Conservation (phyloP, 2,113 vertebrate species). For the Eubucco bourcierii region DNA sequence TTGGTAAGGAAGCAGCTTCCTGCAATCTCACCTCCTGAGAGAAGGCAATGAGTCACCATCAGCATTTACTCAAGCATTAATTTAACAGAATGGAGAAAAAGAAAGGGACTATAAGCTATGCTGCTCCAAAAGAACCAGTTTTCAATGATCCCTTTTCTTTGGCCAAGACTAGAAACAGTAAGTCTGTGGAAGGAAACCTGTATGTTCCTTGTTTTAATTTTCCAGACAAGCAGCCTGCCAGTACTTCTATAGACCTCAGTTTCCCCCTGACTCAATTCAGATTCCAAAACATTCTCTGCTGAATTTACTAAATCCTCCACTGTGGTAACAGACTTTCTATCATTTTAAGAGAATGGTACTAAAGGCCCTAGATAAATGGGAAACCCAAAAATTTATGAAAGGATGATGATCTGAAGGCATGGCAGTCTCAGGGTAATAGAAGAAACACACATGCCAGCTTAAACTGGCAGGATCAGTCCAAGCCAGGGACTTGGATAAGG, state of each 20-base stretch:
- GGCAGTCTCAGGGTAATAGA: background rate
- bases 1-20: background rate
- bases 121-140: background rate
- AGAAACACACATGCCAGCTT: background rate
- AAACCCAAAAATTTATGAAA: background rate
- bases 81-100: background rate
- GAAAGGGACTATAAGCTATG: background rate
- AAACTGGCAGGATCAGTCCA: background rate
- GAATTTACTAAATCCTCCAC: background rate
- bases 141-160: background rate
- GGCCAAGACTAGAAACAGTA: background rate
- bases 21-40: background rate
- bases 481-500: too few relatives aligned
- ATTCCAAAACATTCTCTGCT: background rate
- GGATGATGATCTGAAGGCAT: background rate
- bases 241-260: background rate
- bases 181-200: background rate
- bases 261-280: background rate
- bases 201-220: background rate
- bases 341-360: background rate
- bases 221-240: background rate
- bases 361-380: background rate
- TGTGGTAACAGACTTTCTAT: background rate
- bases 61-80: background rate
- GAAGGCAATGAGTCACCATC: background rate